phyloP scores from a whole-genome alignment of 2,888 invertebrate species.

The Euzetes globulus region DNA sequence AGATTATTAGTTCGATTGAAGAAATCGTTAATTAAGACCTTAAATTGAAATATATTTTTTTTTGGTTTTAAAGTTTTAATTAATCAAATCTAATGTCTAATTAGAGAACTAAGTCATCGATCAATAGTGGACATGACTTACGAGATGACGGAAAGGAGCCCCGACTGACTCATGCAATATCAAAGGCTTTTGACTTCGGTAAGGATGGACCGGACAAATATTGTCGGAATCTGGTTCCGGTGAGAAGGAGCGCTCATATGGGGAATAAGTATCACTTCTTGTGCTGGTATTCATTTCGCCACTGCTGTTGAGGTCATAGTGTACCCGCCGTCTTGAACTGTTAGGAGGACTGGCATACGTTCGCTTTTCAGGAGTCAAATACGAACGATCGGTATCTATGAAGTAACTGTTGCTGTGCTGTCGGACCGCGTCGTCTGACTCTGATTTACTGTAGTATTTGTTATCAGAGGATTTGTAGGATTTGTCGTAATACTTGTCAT shows the following conservation, averaged over 20 bases:
- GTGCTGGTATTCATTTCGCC: not conserved
- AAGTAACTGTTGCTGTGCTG: constrained; percentile 18
- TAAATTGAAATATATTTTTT: too few species aligned
- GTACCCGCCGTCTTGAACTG: not conserved
- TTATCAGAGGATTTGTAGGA: not conserved
- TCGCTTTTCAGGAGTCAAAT: not conserved
- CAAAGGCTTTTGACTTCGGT: not conserved
- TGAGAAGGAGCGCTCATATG: not conserved
- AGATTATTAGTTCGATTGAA: too few species aligned
- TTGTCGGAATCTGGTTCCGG: not conserved
- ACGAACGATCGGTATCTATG: not conserved
- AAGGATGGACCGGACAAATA: not conserved
- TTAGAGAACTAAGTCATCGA: too few species aligned
- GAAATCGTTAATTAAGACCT: too few species aligned
- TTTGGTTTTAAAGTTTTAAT: too few species aligned
- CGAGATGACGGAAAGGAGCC: not conserved
- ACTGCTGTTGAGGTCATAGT: not conserved
- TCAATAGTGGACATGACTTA: not conserved
- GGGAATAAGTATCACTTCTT: not conserved
- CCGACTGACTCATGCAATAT: not conserved
- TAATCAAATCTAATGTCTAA: too few species aligned
- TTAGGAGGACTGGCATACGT: not conserved
- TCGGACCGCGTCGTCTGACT: not conserved
- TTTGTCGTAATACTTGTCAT: constrained; percentile 18
- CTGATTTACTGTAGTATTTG: not conserved